Conservation (phyloP, 1,140 invertebrate genomes). For the Megathymus violae region DNA sequence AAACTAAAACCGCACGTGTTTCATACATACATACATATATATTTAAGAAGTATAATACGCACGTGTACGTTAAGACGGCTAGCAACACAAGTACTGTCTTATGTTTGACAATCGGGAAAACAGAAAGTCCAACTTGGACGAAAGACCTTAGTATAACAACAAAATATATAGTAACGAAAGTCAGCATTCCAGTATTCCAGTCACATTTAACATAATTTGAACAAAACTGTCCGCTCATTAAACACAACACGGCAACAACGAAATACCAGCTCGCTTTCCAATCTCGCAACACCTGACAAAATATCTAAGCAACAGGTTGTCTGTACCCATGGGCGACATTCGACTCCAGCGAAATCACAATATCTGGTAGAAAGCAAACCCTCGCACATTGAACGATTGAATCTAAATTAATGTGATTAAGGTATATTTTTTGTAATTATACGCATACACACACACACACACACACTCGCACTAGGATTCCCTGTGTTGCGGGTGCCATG, state of each 20-base stretch:
- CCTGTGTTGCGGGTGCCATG: too few species aligned
- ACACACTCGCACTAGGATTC: too few species aligned
- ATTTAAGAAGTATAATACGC: too few species aligned
- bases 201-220: constrained; percentile 4
- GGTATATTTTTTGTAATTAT: not conserved
- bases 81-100: too few species aligned
- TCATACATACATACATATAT: too few species aligned
- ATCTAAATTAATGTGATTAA: not conserved
- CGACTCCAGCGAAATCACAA: not conserved
- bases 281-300: constrained; percentile 23
- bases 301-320: constrained; percentile 29
- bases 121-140: too few species aligned
- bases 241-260: constrained; percentile 26
- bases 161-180: not conserved
- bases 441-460: too few species aligned
- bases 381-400: not conserved
- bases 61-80: too few species aligned
- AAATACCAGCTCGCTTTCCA: constrained; percentile 26
- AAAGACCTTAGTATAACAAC: not conserved
- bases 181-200: not conserved
- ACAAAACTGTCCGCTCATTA: constrained; percentile 27
- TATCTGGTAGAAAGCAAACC: constrained; percentile 11
- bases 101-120: too few species aligned
- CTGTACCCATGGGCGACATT: constrained; percentile 4
- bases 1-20: too few species aligned